Percentiles rank a stretch among this genome's conserved stretches.
phyloP scores from a whole-genome alignment of 2,797 vertebrate genomes.

The Lindbergichthys nudifrons region DNA sequence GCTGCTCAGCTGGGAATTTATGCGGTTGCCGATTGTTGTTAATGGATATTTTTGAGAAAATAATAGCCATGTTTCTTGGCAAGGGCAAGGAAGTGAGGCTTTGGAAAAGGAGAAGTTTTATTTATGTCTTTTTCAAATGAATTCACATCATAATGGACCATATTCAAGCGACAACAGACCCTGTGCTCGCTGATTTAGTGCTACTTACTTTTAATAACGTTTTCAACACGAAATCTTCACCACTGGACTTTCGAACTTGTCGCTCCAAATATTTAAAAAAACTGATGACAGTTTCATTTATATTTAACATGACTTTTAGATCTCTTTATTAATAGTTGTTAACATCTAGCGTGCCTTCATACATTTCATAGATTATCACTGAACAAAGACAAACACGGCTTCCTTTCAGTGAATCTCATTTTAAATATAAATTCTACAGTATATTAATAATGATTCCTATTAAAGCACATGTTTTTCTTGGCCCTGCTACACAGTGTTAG shows the following conservation, averaged over 20 bases:
- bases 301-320: neutral
- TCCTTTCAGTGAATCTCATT: neutral
- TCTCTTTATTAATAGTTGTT: neutral
- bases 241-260: neutral
- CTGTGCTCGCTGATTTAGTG: neutral
- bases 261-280: neutral
- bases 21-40: slow-evolving; percentile 62
- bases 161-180: neutral
- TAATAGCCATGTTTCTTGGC: slow-evolving; percentile 60
- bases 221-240: neutral
- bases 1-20: slow-evolving; percentile 59
- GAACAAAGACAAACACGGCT: slow-evolving; percentile 6
- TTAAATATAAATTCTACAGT: neutral
- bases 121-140: slow-evolving; percentile 3
- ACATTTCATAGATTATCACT: neutral
- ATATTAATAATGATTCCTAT: neutral
- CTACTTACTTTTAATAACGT: neutral
- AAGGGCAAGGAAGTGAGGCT: slow-evolving; percentile 15
- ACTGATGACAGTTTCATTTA: neutral
- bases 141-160: neutral
- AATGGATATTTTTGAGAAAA: slow-evolving; percentile 65
- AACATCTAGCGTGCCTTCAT: neutral
- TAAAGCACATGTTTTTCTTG: slow-evolving; percentile 41
- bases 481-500: neutral
- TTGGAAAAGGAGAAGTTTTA: neutral